phyloP scores from a whole-genome alignment of 2,113 vertebrate species.

The Conger conger region DNA sequence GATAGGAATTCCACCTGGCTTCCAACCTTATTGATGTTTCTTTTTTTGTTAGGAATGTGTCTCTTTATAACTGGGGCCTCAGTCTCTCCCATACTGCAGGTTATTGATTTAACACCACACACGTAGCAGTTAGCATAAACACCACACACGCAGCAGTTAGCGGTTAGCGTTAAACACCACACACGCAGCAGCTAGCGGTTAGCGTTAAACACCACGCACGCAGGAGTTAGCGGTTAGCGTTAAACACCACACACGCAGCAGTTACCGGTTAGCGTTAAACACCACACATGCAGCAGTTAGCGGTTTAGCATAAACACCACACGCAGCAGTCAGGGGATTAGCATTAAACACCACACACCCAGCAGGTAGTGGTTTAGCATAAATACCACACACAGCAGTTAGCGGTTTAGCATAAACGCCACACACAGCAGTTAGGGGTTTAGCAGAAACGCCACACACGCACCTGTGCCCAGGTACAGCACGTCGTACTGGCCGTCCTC shows the following conservation, averaged over 20 bases:
- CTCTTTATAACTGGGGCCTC: not conserved
- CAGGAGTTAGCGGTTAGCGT: conserved; percentile 45
- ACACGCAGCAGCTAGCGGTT: conserved; percentile 57
- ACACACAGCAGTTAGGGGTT: too few relatives aligned
- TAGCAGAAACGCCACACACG: conserved; percentile 21
- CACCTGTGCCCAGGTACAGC: conserved; percentile 84
- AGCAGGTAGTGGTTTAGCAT: conserved; percentile 43
- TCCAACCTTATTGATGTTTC: too few relatives aligned
- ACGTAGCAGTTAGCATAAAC: not conserved
- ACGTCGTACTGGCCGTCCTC: conserved; percentile 70
- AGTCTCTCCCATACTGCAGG: not conserved
- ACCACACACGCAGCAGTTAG: conserved; percentile 69
- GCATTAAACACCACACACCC: conserved; percentile 29
- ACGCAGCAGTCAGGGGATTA: too few relatives aligned
- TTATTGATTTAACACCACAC: too few relatives aligned
- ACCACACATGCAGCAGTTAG: too few relatives aligned
- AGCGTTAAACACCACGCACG: conserved; percentile 20
- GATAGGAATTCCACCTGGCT: too few relatives aligned
- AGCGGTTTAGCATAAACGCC: not conserved
- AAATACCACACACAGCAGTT: conserved; percentile 27
- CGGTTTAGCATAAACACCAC: not conserved
- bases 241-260: conserved; percentile 63
- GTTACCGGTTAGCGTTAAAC: conserved; percentile 87
- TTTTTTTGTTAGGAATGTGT: too few relatives aligned
- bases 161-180: too few relatives aligned